These are phyloP conservation scores for Tyria jacobaeae DNA, from an alignment of 2,888 invertebrate species.

Conservation along the genomic window DNA sequence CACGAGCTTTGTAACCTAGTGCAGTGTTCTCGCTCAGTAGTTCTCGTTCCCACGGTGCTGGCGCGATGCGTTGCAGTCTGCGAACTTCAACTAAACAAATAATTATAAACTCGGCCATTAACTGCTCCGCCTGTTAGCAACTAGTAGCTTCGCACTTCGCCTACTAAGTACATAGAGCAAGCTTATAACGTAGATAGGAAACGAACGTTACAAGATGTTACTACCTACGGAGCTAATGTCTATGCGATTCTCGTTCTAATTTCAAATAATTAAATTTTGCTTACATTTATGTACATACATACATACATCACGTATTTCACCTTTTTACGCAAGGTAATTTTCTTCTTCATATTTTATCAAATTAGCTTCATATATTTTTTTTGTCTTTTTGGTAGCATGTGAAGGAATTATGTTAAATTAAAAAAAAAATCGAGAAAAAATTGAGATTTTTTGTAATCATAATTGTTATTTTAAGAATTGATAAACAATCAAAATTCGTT, in stretches of 20 bases:
- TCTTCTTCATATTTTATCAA: constrained; percentile 12
- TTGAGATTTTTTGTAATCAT: too few relatives aligned
- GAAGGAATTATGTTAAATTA: neutral
- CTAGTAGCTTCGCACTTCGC: constrained; percentile 11
- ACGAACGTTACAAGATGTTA: neutral
- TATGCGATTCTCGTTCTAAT: constrained; percentile 12
- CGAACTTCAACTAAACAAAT: constrained; percentile 47
- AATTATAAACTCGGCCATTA: constrained; percentile 51
- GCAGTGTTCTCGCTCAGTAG: constrained; percentile 1
- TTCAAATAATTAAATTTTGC: constrained; percentile 27
- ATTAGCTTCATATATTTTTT: neutral
- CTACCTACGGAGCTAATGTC: constrained; percentile 5
- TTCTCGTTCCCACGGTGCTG: constrained; percentile 44
- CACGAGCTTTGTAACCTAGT: neutral
- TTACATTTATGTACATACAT: too few relatives aligned
- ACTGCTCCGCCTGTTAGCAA: constrained; percentile 20
- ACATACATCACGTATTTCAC: too few relatives aligned
- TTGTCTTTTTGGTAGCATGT: neutral
- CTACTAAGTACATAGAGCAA: constrained; percentile 28
- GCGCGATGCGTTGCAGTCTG: constrained; percentile 24
- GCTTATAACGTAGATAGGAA: constrained; percentile 4
- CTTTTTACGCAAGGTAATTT: constrained; percentile 11
- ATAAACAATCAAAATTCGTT: too few relatives aligned
- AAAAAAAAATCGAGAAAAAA: neutral
- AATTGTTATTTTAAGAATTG: too few relatives aligned